These are phyloP conservation scores for Phocides pigmalion DNA, from an alignment of 1,140 invertebrate genomes.

Conservation along the genomic window DNA sequence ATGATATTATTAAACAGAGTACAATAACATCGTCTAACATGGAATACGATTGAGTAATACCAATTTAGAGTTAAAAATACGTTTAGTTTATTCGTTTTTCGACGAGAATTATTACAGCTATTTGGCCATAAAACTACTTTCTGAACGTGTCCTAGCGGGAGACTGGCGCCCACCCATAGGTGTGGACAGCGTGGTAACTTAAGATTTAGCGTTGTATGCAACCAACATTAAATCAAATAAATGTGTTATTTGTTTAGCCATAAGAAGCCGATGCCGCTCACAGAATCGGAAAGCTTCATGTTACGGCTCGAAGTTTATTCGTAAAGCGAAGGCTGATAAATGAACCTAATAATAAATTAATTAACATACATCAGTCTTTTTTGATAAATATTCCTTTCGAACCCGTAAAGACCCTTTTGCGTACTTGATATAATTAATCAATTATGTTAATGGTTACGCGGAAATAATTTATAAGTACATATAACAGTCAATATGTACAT, in stretches of 20 bases:
- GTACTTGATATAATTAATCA: constrained; percentile 22
- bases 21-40: too few species aligned
- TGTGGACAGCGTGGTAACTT: constrained; percentile 54
- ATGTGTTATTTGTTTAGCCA: constrained; percentile 63
- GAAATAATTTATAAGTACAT: constrained; percentile 19
- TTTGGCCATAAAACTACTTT: constrained; percentile 57
- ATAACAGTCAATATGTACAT: too few species aligned
- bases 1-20: too few species aligned
- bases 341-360: constrained; percentile 32
- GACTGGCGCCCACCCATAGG: constrained; percentile 67
- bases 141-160: constrained; percentile 59
- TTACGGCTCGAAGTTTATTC: constrained; percentile 5
- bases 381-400: constrained; percentile 22
- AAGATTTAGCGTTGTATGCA: constrained; percentile 41
- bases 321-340: constrained; percentile 27
- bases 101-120: constrained; percentile 49
- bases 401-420: constrained; percentile 16
- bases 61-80: constrained; percentile 8
- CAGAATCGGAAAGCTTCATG: constrained; percentile 6
- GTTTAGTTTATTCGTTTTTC: neutral
- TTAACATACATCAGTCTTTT: constrained; percentile 25
- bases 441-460: constrained; percentile 18
- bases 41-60: constrained; percentile 2
- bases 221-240: constrained; percentile 58
- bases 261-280: constrained; percentile 45